A percentile compares a stretch with the other conserved stretches of the same genome.
These are phyloP conservation scores for Pachypsylla venusta DNA, from an alignment of 1,140 invertebrate species.

Conservation along the genomic window DNA sequence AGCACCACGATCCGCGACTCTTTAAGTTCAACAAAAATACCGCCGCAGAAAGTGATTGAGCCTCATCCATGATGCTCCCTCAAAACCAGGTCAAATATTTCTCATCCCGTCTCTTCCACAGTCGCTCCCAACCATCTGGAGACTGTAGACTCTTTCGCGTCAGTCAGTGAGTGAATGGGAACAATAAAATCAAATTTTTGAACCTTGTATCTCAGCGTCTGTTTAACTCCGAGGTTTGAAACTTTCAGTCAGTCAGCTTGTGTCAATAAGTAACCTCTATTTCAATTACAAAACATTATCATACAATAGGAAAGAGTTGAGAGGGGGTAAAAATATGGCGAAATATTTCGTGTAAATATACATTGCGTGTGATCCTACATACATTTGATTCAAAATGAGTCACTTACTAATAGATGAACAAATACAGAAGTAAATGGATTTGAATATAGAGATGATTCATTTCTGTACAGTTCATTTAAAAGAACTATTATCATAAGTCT, in stretches of 20 bases:
- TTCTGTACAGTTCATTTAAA: constrained; percentile 57
- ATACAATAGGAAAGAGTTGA: constrained; percentile 27
- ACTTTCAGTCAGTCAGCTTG: not conserved
- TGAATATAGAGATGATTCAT: constrained; percentile 43
- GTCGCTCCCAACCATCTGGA: not conserved
- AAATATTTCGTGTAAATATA: no score
- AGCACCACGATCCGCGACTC: no score
- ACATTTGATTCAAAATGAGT: constrained; percentile 16
- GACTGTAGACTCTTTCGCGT: not conserved
- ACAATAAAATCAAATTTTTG: no score
- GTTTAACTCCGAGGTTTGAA: no score
- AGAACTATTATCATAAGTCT: constrained; percentile 49
- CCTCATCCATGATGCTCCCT: no score
- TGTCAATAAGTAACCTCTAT: not conserved
- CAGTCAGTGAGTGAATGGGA: no score
- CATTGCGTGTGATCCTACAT: not conserved
- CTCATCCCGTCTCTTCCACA: no score
- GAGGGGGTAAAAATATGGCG: no score
- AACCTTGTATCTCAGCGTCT: no score
- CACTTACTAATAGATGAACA: constrained; percentile 42
- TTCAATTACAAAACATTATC: not conserved
- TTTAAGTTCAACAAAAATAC: no score
- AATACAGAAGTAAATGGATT: constrained; percentile 60
- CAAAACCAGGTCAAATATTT: no score
- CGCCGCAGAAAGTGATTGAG: no score